Conservation (phyloP, 2,888 invertebrate species). For the Abrostola tripartita region DNA sequence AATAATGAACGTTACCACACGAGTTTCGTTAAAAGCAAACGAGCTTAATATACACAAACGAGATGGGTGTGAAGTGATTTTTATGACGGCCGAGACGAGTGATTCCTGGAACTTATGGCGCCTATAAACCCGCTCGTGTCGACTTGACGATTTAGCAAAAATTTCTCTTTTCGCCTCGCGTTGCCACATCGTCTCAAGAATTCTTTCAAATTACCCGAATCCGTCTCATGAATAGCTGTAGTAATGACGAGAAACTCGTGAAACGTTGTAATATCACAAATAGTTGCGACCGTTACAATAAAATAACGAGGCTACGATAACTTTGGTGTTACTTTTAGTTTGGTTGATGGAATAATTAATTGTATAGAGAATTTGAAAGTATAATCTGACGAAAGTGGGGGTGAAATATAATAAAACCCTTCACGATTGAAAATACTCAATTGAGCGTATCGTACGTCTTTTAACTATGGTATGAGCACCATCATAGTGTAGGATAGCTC, state of each 20-base stretch:
- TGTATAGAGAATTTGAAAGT: too few species aligned
- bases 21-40: slow-evolving; percentile 61
- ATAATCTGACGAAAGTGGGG: too few species aligned
- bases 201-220: slow-evolving; percentile 82
- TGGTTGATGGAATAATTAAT: slow-evolving; percentile 6
- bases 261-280: slow-evolving; percentile 70
- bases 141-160: slow-evolving; percentile 83
- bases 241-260: slow-evolving; percentile 77
- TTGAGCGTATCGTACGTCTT: too few species aligned
- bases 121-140: slow-evolving; percentile 80
- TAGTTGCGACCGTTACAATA: slow-evolving; percentile 57
- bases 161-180: slow-evolving; percentile 65
- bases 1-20: slow-evolving; percentile 46
- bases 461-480: too few species aligned
- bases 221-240: slow-evolving; percentile 76
- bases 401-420: too few species aligned
- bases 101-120: slow-evolving; percentile 82
- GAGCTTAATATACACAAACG: slow-evolving; percentile 61
- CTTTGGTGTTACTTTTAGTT: slow-evolving; percentile 35
- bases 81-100: slow-evolving; percentile 78
- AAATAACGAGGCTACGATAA: slow-evolving; percentile 67
- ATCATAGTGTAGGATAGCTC: too few species aligned
- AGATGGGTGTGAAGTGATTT: slow-evolving; percentile 75
- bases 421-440: too few species aligned
- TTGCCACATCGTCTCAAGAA: slow-evolving; percentile 65